Evolutionary conservation across 2,797 vertebrate species (phyloP).

Genomic region (Serranus cabrilla): DNA sequence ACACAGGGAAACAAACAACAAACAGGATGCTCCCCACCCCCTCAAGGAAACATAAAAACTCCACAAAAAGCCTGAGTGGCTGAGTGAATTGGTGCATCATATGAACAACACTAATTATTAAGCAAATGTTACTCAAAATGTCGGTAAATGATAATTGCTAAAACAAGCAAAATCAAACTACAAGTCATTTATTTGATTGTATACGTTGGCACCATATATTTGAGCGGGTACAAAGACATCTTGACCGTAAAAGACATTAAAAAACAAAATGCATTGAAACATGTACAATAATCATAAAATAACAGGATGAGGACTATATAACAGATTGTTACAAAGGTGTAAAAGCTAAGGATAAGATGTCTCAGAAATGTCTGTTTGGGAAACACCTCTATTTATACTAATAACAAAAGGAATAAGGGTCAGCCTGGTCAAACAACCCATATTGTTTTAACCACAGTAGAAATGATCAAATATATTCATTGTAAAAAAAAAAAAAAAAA

Average conservation of each 20-base stretch:
- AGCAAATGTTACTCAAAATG: not conserved
- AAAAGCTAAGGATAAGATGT: not conserved
- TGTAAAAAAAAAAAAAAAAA: conserved; percentile 2
- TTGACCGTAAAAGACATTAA: conserved; percentile 1
- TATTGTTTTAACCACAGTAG: not conserved
- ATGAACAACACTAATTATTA: not conserved
- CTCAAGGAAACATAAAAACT: too few species aligned
- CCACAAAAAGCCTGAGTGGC: not conserved
- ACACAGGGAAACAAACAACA: not conserved
- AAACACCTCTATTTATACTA: conserved; percentile 52
- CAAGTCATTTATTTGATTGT: not conserved
- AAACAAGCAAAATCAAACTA: conserved; percentile 3
- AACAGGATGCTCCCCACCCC: too few species aligned
- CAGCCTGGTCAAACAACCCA: not conserved
- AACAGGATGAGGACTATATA: not conserved
- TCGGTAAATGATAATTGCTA: not conserved
- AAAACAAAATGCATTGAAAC: not conserved
- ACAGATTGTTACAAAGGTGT: conserved; percentile 25
- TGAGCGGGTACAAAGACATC: not conserved
- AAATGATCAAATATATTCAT: not conserved
- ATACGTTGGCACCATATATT: not conserved
- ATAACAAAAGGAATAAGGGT: conserved; percentile 22
- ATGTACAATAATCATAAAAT: not conserved
- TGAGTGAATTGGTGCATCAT: not conserved
- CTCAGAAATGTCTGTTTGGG: conserved; percentile 5